These are phyloP conservation scores for Erebia epiphron DNA, from an alignment of 2,888 invertebrate genomes.

Conservation along the genomic window DNA sequence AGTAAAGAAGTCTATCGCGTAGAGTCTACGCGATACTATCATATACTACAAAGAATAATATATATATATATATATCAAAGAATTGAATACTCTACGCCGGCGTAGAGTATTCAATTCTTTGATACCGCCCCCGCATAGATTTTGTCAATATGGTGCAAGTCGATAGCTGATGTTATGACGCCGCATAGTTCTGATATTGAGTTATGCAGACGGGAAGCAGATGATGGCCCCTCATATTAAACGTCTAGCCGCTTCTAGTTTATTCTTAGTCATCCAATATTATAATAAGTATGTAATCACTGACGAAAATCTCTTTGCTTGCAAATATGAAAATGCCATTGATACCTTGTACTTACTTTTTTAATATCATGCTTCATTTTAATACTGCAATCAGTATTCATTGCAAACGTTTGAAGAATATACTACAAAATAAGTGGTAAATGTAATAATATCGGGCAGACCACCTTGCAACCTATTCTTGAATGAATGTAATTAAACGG, in stretches of 20 bases:
- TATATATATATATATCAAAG: too few relatives aligned
- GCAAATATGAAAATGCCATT: constrained; percentile 12
- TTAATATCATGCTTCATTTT: too few relatives aligned
- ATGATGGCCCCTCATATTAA: constrained; percentile 52
- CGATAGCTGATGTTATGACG: constrained; percentile 48
- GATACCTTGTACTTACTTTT: background rate
- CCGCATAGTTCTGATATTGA: constrained; percentile 76
- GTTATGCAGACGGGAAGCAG: constrained; percentile 72
- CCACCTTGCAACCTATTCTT: background rate
- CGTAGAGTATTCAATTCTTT: constrained; percentile 28
- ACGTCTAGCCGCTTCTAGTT: constrained; percentile 57
- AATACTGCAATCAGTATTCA: too few relatives aligned
- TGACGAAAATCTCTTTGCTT: constrained; percentile 23
- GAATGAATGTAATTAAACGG: background rate
- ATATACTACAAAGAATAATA: too few relatives aligned
- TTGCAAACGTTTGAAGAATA: too few relatives aligned
- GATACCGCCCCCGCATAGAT: constrained; percentile 24
- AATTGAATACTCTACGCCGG: too few relatives aligned
- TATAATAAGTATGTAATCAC: constrained; percentile 29
- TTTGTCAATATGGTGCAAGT: constrained; percentile 35
- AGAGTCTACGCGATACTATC: too few relatives aligned
- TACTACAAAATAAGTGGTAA: too few relatives aligned
- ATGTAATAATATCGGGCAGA: too few relatives aligned
- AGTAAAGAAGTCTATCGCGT: too few relatives aligned
- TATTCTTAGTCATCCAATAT: constrained; percentile 34